phyloP scores from a whole-genome alignment of 2,888 invertebrate species.

The Phyllotreta cruciferae region DNA sequence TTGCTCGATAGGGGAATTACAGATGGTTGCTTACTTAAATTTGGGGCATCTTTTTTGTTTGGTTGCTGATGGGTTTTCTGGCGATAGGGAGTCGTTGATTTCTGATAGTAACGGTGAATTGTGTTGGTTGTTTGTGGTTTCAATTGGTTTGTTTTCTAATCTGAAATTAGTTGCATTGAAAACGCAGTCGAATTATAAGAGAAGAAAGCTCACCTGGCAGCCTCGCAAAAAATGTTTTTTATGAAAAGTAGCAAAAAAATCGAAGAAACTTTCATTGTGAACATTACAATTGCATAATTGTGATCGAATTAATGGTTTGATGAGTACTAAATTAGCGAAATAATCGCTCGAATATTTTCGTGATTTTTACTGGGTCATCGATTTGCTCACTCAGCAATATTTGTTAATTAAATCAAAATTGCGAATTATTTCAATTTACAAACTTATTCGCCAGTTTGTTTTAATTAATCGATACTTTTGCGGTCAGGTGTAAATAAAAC shows the following conservation, averaged over 20 bases:
- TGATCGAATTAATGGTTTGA: not conserved
- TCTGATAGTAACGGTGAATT: conserved; percentile 11
- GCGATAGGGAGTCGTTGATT: not conserved
- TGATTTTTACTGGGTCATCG: conserved; percentile 7
- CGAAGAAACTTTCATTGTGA: too few relatives aligned
- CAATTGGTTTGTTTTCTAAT: not conserved
- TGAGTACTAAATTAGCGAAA: not conserved
- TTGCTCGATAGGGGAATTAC: not conserved
- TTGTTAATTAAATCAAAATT: too few relatives aligned
- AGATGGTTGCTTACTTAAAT: not conserved
- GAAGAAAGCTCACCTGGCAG: too few relatives aligned
- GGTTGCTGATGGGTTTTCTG: conserved; percentile 4
- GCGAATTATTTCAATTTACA: too few relatives aligned
- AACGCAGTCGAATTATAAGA: not conserved
- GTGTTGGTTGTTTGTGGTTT: too few relatives aligned
- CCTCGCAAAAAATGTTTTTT: too few relatives aligned
- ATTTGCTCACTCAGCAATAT: conserved; percentile 2
- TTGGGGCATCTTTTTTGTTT: conserved; percentile 11
- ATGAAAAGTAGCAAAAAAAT: too few relatives aligned
- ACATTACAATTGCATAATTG: not conserved
- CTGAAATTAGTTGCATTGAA: not conserved
- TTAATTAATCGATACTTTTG: too few relatives aligned
- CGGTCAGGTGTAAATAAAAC: too few relatives aligned
- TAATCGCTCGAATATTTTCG: not conserved
- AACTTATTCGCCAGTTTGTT: too few relatives aligned